These are phyloP conservation scores for Aradophagus sp. DNA, from an alignment of 1,140 invertebrate species.

Conservation along the genomic window DNA sequence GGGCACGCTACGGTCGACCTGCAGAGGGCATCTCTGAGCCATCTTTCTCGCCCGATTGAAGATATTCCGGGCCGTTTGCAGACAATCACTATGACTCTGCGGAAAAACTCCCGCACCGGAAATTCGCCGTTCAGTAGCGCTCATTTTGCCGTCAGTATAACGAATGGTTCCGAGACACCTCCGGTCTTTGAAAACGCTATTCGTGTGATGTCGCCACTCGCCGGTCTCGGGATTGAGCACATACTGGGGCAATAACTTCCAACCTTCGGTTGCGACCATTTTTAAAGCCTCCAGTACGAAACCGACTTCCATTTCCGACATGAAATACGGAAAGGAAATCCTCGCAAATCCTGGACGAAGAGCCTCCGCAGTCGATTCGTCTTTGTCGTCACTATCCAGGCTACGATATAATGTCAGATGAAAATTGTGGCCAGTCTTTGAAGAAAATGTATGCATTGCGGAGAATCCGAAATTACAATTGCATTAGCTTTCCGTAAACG, in stretches of 20 bases:
- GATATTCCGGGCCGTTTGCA: slow-evolving; percentile 85
- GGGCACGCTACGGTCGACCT: slow-evolving; percentile 80
- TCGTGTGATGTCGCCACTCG: slow-evolving; percentile 91
- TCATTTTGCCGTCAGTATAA: slow-evolving; percentile 85
- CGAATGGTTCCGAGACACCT: slow-evolving; percentile 88
- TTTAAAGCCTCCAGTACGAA: slow-evolving; percentile 90
- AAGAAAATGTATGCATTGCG: no score
- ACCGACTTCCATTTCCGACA: slow-evolving; percentile 84
- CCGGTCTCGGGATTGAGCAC: slow-evolving; percentile 89
- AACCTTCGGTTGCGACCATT: slow-evolving; percentile 91
- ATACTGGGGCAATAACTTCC: slow-evolving; percentile 93
- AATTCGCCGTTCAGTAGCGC: slow-evolving; percentile 80
- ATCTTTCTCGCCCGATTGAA: slow-evolving; percentile 86
- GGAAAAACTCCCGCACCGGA: slow-evolving; percentile 82
- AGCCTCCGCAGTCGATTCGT: slow-evolving; percentile 79
- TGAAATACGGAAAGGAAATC: slow-evolving; percentile 90
- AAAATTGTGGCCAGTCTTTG: no score
- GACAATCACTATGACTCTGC: slow-evolving; percentile 83
- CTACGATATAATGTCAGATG: slow-evolving; percentile 45
- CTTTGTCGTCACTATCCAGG: slow-evolving; percentile 56
- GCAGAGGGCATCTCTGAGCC: slow-evolving; percentile 82
- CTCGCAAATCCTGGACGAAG: slow-evolving; percentile 90
- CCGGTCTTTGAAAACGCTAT: slow-evolving; percentile 85
- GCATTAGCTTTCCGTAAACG: no score
- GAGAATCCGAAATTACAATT: no score